Evolutionary conservation across 2,797 vertebrate species (phyloP).

Genomic region (Pipistrellus nathusii): DNA sequence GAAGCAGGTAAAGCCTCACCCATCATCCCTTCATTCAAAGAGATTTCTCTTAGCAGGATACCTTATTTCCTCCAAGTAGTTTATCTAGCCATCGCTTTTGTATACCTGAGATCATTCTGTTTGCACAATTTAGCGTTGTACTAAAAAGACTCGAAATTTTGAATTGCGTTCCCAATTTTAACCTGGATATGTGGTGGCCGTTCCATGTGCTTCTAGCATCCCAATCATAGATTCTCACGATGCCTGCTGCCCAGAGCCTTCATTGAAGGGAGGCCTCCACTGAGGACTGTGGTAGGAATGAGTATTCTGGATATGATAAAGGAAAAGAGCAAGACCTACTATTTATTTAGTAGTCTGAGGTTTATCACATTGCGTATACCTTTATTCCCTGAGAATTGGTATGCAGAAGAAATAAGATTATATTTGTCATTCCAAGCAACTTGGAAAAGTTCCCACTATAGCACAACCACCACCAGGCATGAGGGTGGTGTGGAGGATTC

Average conservation of each 20-base stretch:
- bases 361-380: neutral
- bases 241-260: neutral
- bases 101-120: neutral
- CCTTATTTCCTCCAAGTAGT: neutral
- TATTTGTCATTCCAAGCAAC: neutral
- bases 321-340: neutral
- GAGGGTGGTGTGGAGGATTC: neutral
- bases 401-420: slow-evolving; percentile 3
- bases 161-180: neutral
- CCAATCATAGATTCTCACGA: neutral
- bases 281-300: neutral
- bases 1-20: neutral
- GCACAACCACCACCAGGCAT: neutral
- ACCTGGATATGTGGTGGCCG: neutral
- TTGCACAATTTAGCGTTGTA: neutral
- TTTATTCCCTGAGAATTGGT: neutral
- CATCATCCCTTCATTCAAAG: neutral
- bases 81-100: neutral
- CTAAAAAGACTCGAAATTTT: neutral
- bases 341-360: neutral
- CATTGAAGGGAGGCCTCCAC: neutral
- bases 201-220: neutral
- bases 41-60: neutral
- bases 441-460: neutral
- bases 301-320: neutral